A percentile compares a stretch with the other conserved stretches of the same genome.
Evolutionary conservation across 2,888 invertebrate species (phyloP).

Genomic region (Phortica magna): DNA sequence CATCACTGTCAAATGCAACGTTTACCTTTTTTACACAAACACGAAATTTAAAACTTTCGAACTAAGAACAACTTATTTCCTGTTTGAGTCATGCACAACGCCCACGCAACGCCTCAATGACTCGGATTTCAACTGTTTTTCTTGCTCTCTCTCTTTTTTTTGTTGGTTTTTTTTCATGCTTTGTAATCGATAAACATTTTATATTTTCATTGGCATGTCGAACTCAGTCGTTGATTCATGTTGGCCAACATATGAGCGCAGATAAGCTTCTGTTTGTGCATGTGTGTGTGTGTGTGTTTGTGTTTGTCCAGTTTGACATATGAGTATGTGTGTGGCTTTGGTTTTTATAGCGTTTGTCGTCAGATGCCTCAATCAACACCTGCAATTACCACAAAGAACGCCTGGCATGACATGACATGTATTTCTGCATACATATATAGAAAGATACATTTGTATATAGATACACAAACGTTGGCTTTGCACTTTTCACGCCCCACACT

Average conservation of each 20-base stretch:
- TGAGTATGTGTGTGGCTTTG: too few species aligned
- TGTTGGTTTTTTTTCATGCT: not conserved
- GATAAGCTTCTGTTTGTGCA: not conserved
- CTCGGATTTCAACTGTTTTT: not conserved
- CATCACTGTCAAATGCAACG: not conserved
- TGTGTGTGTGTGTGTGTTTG: too few species aligned
- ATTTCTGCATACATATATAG: conserved; percentile 22
- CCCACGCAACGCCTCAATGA: not conserved
- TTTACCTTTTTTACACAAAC: too few species aligned
- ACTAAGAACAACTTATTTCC: conserved; percentile 9
- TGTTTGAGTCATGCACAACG: conserved; percentile 6
- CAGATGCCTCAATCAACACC: not conserved
- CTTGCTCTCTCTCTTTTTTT: not conserved
- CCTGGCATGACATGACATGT: conserved; percentile 25
- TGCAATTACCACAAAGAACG: not conserved
- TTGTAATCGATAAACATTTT: conserved; percentile 5
- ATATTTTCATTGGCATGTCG: not conserved
- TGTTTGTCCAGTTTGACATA: too few species aligned
- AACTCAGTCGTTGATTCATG: not conserved
- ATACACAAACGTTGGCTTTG: conserved; percentile 29
- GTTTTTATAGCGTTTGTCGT: not conserved
- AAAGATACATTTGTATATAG: conserved; percentile 24
- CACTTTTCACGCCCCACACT: conserved; percentile 13
- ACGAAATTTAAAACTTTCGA: not conserved
- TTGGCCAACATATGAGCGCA: not conserved